Base-by-base conservation (phyloP, 2,797 vertebrate species). In the Rhodeus uyekii region DNA sequence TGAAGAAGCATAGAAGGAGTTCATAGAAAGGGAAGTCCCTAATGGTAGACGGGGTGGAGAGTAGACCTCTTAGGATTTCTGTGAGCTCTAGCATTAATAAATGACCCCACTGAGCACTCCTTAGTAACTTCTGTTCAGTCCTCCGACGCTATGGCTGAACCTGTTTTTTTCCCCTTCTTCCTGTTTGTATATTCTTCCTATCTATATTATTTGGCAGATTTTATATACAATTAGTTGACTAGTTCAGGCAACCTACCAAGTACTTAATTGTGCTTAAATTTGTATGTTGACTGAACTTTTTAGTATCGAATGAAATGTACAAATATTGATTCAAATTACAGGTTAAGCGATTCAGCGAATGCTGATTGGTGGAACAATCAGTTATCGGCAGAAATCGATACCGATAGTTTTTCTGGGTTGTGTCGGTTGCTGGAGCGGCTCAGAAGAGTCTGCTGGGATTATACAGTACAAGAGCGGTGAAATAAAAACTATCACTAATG, bases 11-110 rank as follows among this genome's bases (percentile, higher is more conserved):
- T 88, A 85, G 89, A 89, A 89, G 84, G 85, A 86, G 89, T 91
- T 88, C 86, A 86, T 90, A 91, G 91, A 92, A 58, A 93, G 89
- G 87, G 87, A 93, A 92, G 89, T 94, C 92, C 92, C 92, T 90
- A 89, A 87, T 92, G 93, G 90, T 89, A 73, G 76, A 46, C 78
- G 55, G 42, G 86, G 89, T 42, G 60, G 84, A 85, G 88, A 76
- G 69, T 87, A 88, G 89, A 89, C 88, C 91, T 92, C 92, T 90
- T 92, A 82, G 89, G 91, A 91, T 90, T 91, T 91, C 90, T 92
- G 87, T 89, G 77, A 90, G 85, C 81, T 91, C 78, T 85, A 89
- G 85, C 84, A 91, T 91, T 87, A 89, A 86, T 86, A 83, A 90
- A 83, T 87, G 87, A 86, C 50, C 90, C 89, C 91, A 92, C 91